phyloP scores from a whole-genome alignment of 2,888 invertebrate species.

The Entomobrya proxima region DNA sequence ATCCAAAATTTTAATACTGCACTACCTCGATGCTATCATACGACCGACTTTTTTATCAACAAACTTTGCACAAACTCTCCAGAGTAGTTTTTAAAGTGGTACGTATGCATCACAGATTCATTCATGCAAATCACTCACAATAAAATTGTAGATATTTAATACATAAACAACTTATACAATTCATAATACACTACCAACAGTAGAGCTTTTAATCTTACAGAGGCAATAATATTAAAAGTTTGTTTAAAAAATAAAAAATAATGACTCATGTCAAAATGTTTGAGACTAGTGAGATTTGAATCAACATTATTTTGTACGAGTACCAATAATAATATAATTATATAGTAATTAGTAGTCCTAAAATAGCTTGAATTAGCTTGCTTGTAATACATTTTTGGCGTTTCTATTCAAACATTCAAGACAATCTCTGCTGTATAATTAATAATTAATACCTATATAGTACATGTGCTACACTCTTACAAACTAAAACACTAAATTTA shows the following conservation, averaged over 20 bases:
- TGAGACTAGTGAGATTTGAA: slow-evolving; percentile 53
- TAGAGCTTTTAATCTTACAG: background rate
- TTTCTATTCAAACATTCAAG: no score
- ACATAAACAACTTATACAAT: background rate
- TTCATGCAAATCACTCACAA: slow-evolving; percentile 57
- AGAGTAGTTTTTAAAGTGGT: slow-evolving; percentile 21
- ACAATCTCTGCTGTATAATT: background rate
- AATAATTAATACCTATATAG: no score
- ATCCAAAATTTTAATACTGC: slow-evolving; percentile 33
- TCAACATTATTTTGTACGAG: slow-evolving; percentile 44
- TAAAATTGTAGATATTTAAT: background rate
- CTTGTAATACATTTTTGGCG: background rate
- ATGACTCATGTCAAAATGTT: slow-evolving; percentile 29
- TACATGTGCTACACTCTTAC: no score
- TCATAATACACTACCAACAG: background rate
- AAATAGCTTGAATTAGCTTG: background rate
- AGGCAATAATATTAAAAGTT: background rate
- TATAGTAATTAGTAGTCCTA: background rate
- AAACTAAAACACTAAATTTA: no score
- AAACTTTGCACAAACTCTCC: background rate
- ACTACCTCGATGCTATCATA: background rate
- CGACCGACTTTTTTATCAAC: slow-evolving; percentile 15
- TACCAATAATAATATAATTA: background rate
- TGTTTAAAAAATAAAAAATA: slow-evolving; percentile 40
- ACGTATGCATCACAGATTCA: slow-evolving; percentile 63